phyloP scores from a whole-genome alignment of 2,797 vertebrate species.

The Phrynocephalus guinanensis region DNA sequence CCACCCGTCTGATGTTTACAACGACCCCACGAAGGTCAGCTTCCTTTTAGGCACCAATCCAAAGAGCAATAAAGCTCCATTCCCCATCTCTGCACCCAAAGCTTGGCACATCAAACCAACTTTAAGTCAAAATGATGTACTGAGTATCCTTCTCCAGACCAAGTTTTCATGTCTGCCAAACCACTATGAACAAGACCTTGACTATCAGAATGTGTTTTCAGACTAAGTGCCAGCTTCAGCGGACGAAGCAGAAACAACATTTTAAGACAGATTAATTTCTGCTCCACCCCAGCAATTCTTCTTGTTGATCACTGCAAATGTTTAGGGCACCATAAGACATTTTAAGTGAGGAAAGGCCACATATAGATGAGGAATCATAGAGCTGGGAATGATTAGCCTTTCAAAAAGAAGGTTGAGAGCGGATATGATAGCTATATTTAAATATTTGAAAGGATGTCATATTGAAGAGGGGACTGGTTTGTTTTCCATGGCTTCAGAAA shows the following conservation, averaged over 20 bases:
- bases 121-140: slow-evolving; percentile 42
- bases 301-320: slow-evolving; percentile 27
- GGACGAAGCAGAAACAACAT: slow-evolving; percentile 52
- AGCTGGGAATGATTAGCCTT: no score
- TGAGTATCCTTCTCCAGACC: background rate
- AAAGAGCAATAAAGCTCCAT: slow-evolving; percentile 54
- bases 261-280: slow-evolving; percentile 23
- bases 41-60: slow-evolving; percentile 50
- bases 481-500: no score
- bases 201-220: background rate
- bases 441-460: no score
- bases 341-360: background rate
- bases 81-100: slow-evolving; percentile 28
- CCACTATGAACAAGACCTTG: slow-evolving; percentile 13
- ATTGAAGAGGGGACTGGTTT: no score
- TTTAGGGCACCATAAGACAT: background rate
- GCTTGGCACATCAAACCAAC: slow-evolving; percentile 37
- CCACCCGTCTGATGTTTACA: slow-evolving; percentile 55
- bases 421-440: no score
- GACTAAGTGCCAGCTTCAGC: slow-evolving; percentile 13
- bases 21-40: slow-evolving; percentile 45
- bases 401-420: no score
- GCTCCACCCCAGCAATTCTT: background rate
- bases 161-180: slow-evolving; percentile 10
- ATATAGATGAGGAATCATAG: background rate